phyloP scores from a whole-genome alignment of 2,113 vertebrate species.

The Mandrillus leucophaeus region DNA sequence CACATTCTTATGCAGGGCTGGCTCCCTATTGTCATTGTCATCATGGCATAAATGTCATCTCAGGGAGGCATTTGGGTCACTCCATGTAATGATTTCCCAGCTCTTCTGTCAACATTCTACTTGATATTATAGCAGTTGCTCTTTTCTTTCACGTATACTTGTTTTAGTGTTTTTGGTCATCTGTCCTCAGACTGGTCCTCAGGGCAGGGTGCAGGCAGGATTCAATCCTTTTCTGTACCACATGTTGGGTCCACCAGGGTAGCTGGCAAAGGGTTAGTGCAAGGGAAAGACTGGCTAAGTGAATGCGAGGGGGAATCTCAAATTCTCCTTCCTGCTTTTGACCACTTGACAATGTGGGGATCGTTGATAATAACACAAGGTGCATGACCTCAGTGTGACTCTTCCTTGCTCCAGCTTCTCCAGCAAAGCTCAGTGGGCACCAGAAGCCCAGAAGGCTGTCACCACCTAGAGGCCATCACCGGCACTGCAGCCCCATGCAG shows the following conservation, averaged over 20 bases:
- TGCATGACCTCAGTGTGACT: not conserved
- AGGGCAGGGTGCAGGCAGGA: not conserved
- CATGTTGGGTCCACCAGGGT: not conserved
- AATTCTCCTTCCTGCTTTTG: not conserved
- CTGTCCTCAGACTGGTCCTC: not conserved
- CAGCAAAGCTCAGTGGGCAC: not conserved
- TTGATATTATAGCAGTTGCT: too few relatives aligned
- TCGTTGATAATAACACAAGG: not conserved
- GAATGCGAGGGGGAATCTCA: not conserved
- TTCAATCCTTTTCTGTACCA: not conserved
- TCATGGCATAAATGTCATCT: too few relatives aligned
- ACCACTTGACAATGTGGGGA: not conserved
- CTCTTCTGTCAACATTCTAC: too few relatives aligned
- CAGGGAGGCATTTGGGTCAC: too few relatives aligned
- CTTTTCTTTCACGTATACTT: not conserved
- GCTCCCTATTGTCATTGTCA: too few relatives aligned
- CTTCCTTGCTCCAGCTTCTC: not conserved
- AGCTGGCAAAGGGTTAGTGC: not conserved
- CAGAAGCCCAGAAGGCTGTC: not conserved
- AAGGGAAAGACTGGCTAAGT: not conserved
- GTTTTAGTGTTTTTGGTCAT: not conserved
- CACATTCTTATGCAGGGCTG: too few relatives aligned
- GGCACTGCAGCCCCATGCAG: not conserved
- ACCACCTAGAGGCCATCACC: not conserved
- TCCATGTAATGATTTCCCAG: too few relatives aligned